Conservation (phyloP, 2,888 invertebrate species). For the Panzeria rudis region DNA sequence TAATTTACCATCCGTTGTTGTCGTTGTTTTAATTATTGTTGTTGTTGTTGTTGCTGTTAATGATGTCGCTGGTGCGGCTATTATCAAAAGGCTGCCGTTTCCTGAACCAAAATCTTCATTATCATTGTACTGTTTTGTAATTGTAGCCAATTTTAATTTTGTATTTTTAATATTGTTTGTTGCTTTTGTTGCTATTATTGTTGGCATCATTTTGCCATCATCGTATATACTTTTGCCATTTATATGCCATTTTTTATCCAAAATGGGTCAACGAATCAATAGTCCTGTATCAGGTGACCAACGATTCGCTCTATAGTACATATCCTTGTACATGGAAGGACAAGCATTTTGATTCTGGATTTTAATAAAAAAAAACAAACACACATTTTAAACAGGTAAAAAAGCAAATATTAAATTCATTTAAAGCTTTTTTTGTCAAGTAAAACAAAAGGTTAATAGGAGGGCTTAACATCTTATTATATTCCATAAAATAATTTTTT, state of each 20-base stretch:
- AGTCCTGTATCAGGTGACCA: slow-evolving; percentile 83
- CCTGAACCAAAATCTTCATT: slow-evolving; percentile 69
- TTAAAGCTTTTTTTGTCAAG: background rate
- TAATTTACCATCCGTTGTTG: slow-evolving; percentile 64
- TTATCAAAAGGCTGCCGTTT: slow-evolving; percentile 66
- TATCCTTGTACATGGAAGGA: slow-evolving; percentile 94
- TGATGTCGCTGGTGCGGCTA: slow-evolving; percentile 45
- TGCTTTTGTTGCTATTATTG: slow-evolving; percentile 62
- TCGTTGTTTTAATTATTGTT: slow-evolving; percentile 39
- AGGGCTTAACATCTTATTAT: background rate
- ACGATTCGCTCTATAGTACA: slow-evolving; percentile 89
- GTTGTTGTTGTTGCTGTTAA: slow-evolving; percentile 52
- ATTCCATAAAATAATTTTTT: background rate
- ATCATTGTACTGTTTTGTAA: slow-evolving; percentile 53
- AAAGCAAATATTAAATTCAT: background rate
- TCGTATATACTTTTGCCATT: slow-evolving; percentile 58
- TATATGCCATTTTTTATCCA: slow-evolving; percentile 71
- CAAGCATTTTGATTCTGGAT: slow-evolving; percentile 86
- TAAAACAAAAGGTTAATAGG: background rate
- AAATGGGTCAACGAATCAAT: slow-evolving; percentile 82
- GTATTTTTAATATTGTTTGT: slow-evolving; percentile 57
- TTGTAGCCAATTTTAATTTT: slow-evolving; percentile 69
- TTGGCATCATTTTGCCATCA: slow-evolving; percentile 30
- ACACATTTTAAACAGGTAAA: background rate
- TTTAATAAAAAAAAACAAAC: slow-evolving; percentile 32